phyloP scores from a whole-genome alignment of 2,797 vertebrate genomes.

The Petrocephalus sullivani region DNA sequence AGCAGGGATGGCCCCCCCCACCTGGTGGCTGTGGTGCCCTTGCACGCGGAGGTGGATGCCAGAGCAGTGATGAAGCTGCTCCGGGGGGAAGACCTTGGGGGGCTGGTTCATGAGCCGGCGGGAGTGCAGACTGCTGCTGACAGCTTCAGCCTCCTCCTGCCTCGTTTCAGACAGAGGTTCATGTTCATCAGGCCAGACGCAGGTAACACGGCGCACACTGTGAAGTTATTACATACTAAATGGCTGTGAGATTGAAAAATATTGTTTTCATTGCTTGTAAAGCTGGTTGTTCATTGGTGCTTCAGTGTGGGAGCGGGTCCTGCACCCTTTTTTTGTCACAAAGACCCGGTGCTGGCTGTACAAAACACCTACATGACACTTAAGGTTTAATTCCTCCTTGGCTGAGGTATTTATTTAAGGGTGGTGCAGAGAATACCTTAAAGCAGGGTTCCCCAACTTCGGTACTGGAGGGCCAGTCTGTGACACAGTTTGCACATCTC shows the following conservation, averaged over 20 bases:
- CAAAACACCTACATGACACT: no score
- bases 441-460: no score
- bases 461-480: no score
- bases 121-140: conserved; percentile 51
- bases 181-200: conserved; percentile 69
- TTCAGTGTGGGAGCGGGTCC: not conserved
- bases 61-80: conserved; percentile 58
- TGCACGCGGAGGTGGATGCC: conserved; percentile 62
- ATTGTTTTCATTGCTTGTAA: not conserved
- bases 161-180: conserved; percentile 84
- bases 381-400: no score
- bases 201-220: conserved; percentile 52
- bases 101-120: conserved; percentile 51
- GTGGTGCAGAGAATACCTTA: no score
- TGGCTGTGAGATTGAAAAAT: not conserved
- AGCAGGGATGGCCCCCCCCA: conserved; percentile 85
- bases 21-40: conserved; percentile 74
- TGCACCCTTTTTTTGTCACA: not conserved
- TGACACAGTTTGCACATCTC: no score
- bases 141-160: conserved; percentile 73
- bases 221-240: not conserved
- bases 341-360: not conserved
- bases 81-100: conserved; percentile 52
- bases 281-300: not conserved
- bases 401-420: no score